Evolutionary conservation across 2,888 invertebrate species (phyloP), one percentile per base, ranked within the genome.

Genomic region (Drosophila melanosoma): DNA sequence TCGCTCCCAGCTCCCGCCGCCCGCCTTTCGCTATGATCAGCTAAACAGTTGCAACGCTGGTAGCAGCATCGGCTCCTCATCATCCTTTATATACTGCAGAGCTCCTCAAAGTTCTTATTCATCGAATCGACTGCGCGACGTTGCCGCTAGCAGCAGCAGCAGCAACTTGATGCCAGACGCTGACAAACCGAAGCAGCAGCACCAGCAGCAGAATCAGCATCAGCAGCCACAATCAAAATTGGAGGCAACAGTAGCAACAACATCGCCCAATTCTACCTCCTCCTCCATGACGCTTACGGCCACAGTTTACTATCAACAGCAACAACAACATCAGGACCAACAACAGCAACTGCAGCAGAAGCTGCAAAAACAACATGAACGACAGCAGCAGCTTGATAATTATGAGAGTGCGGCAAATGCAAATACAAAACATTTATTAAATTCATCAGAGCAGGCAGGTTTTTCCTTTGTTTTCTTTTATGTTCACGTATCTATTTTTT

Each of bases 391-490:
- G 32, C 74, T 54, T 68, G 70, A 64, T 73, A 76, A 69, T 69
- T 74, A 81, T 78, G 82, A 81, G 74, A 84, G 57, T 66, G 68
- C 68, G 62, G 56, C 66, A 80, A 76, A 81, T 83, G 78, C 77
- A 66, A 77, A 69, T 62, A 72, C 71, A 72, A 86, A 87, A 65
- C 76, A 82, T 59, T 82, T 78, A 76, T 76, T 82, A 60, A 80
- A 80, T 83, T 66, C 85, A 81, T 73, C 82, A 79, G 82, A 75
- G 73, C 87, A 90, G 90, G 91, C 90, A 90, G 91, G 90, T 90
- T 90, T 81, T 75, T 65, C 67, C 65, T 76, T 74, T 75, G 33
- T 51, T 75, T 74, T 57, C 48, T n/a, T 61, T 74, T 66, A 60
- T 68, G 48, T 65, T 69, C 57, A 67, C 62, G 63, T 69, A 72